Evolutionary conservation across 2,113 vertebrate genomes (phyloP).

Genomic region (Penelope pileata): DNA sequence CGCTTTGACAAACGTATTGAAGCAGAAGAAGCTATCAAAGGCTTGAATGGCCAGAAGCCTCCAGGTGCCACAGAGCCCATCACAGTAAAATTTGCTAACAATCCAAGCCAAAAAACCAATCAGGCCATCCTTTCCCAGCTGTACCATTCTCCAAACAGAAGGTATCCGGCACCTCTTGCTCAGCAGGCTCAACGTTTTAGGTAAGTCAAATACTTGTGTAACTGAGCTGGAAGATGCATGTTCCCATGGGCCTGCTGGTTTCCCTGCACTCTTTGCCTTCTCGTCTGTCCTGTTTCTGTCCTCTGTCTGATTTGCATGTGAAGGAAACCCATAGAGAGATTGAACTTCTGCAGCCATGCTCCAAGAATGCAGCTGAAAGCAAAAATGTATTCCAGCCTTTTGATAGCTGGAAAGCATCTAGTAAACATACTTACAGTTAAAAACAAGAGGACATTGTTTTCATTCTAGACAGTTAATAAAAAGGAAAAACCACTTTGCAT

Average conservation of each 20-base stretch:
- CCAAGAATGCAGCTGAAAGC: background rate
- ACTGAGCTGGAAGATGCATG: background rate
- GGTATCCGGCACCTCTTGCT: constrained; percentile 95
- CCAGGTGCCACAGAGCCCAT: constrained; percentile 94
- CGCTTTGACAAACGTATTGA: constrained; percentile 97
- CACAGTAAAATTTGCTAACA: constrained; percentile 99
- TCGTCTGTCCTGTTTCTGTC: background rate
- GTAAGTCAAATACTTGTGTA: constrained; percentile 78
- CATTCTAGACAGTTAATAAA: background rate
- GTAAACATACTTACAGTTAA: background rate
- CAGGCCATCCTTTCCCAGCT: constrained; percentile 98
- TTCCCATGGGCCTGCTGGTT: background rate
- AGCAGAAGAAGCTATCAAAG: constrained; percentile 99
- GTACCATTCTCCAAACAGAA: constrained; percentile 97
- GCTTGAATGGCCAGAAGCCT: constrained; percentile 97
- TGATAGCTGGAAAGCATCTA: background rate
- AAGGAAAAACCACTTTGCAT: background rate
- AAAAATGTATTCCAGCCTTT: background rate
- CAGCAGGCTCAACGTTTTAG: constrained; percentile 99
- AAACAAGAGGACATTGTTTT: background rate
- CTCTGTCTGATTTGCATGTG: background rate
- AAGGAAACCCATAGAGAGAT: background rate
- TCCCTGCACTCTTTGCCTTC: background rate
- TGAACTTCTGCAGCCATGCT: background rate
- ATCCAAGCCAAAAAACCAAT: constrained; percentile 98